These are phyloP conservation scores for Stercorarius parasiticus DNA, from an alignment of 2,113 vertebrate genomes.

Conservation along the genomic window DNA sequence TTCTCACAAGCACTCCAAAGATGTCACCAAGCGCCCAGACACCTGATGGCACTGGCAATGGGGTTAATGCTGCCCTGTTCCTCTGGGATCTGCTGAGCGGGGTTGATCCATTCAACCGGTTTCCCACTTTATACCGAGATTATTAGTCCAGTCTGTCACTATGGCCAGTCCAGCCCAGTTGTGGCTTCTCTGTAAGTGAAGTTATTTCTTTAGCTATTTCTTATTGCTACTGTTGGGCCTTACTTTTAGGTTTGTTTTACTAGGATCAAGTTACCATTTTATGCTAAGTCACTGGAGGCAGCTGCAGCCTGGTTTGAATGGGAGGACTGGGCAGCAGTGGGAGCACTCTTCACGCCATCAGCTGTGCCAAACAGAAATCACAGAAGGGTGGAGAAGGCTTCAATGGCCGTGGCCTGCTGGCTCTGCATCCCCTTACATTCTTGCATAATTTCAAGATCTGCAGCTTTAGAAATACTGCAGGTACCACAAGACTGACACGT, in stretches of 20 bases:
- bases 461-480: neutral
- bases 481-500: neutral
- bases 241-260: neutral
- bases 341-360: neutral
- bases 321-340: too few relatives aligned
- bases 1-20: neutral
- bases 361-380: neutral
- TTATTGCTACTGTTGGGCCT: neutral
- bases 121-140: neutral
- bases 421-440: neutral
- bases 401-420: neutral
- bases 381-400: neutral
- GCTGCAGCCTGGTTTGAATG: neutral
- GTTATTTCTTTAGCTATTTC: neutral
- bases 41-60: neutral
- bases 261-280: neutral
- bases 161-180: neutral
- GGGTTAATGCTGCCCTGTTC: neutral
- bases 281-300: accelerated
- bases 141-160: neutral
- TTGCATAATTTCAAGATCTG: neutral
- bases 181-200: neutral
- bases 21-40: neutral
- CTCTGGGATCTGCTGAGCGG: neutral
- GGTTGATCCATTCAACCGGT: neutral